Evolutionary conservation across 2,888 invertebrate genomes (phyloP).

Genomic region (Synergus japonicus): DNA sequence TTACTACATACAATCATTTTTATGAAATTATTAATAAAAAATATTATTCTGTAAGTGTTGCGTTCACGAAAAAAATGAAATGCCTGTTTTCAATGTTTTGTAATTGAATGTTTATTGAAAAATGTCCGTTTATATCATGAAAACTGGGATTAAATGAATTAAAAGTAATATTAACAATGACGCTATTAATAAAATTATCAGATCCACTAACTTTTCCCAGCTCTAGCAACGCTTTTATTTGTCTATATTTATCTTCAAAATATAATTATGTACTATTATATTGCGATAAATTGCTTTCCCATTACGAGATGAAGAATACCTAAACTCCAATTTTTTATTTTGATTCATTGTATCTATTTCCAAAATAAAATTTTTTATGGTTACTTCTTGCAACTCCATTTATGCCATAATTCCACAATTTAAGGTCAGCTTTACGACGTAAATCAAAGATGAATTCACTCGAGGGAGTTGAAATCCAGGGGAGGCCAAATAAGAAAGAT

Average conservation of each 20-base stretch:
- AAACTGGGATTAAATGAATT: neutral
- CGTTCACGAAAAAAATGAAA: too few relatives aligned
- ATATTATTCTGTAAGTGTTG: too few relatives aligned
- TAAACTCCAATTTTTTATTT: constrained; percentile 5
- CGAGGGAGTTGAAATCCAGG: neutral
- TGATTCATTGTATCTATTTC: constrained; percentile 12
- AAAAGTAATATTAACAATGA: neutral
- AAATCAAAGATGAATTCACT: constrained; percentile 24
- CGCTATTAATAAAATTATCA: neutral
- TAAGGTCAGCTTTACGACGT: constrained; percentile 9
- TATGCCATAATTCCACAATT: constrained; percentile 21
- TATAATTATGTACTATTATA: too few relatives aligned
- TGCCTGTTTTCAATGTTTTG: too few relatives aligned
- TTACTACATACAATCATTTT: neutral
- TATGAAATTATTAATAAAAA: neutral
- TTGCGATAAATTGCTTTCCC: neutral
- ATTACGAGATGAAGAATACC: neutral
- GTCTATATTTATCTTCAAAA: too few relatives aligned
- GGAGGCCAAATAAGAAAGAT: constrained; percentile 1
- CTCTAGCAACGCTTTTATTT: too few relatives aligned
- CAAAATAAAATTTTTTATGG: constrained; percentile 20
- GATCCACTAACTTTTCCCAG: too few relatives aligned
- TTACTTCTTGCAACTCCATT: constrained; percentile 7
- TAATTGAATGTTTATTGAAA: too few relatives aligned
- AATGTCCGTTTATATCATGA: too few relatives aligned